Evolutionary conservation across 2,797 vertebrate genomes (phyloP).

Genomic region (Gobionotothen gibberifrons): DNA sequence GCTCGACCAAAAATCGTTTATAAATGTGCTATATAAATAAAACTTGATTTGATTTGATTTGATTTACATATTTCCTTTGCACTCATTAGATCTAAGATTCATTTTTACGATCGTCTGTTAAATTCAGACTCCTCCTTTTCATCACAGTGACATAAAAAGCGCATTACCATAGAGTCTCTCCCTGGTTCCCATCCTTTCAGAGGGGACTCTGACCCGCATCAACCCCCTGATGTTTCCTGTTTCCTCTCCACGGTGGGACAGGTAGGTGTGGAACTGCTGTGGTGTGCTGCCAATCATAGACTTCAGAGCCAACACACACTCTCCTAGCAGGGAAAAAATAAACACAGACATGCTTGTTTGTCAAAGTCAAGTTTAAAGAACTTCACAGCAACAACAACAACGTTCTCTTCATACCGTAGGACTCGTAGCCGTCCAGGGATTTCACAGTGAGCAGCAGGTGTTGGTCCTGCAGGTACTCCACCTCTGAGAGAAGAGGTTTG

Average conservation of each 20-base stretch:
- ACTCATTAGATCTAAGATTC: background rate
- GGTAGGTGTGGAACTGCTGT: slow-evolving; percentile 96
- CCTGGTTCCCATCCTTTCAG: slow-evolving; percentile 94
- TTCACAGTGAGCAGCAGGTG: slow-evolving; percentile 96
- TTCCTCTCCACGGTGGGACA: slow-evolving; percentile 96
- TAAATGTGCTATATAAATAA: too few species aligned
- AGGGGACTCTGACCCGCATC: slow-evolving; percentile 95
- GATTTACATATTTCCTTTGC: background rate
- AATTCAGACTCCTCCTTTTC: too few species aligned
- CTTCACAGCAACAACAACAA: background rate
- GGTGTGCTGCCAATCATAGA: slow-evolving; percentile 98
- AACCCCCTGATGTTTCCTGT: slow-evolving; percentile 97
- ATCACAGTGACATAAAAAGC: background rate
- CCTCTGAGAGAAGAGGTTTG: slow-evolving; percentile 95
- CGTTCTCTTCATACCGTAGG: slow-evolving; percentile 86
- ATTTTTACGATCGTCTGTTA: background rate
- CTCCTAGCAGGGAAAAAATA: slow-evolving; percentile 82
- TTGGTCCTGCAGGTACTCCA: slow-evolving; percentile 98
- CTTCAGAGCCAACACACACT: slow-evolving; percentile 95
- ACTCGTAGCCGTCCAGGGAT: slow-evolving; percentile 96
- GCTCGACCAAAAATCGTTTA: too few species aligned
- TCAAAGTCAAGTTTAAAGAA: slow-evolving; percentile 7
- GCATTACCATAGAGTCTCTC: slow-evolving; percentile 94
- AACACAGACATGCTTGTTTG: slow-evolving; percentile 1
- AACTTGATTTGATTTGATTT: too few species aligned